Evolutionary conservation across 2,888 invertebrate genomes (phyloP).

Genomic region (Carpatolechia fugitivella): DNA sequence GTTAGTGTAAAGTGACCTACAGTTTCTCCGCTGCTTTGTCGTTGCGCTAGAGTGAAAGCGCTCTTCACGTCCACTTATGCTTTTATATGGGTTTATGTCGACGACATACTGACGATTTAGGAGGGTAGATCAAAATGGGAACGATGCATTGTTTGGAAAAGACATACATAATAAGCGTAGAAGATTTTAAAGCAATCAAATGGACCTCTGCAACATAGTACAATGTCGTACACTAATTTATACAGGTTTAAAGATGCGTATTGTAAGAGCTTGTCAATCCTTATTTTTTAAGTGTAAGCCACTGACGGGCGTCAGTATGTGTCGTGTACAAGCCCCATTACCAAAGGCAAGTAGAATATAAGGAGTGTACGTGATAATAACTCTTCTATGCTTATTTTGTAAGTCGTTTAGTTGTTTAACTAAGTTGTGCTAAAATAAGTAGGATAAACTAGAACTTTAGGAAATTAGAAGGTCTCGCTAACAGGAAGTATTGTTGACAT

Average conservation of each 20-base stretch:
- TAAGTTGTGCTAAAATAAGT: slow-evolving; percentile 16
- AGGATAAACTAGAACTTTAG: slow-evolving; percentile 13
- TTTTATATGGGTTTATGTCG: slow-evolving; percentile 33
- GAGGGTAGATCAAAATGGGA: slow-evolving; percentile 3
- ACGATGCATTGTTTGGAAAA: background rate
- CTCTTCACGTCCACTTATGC: slow-evolving; percentile 35
- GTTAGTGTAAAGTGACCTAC: background rate
- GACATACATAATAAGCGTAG: background rate
- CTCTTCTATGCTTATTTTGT: slow-evolving; percentile 3
- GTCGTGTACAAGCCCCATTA: background rate
- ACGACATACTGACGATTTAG: slow-evolving; percentile 11
- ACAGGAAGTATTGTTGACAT: slow-evolving; percentile 6
- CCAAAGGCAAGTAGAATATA: background rate
- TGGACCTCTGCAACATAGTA: slow-evolving; percentile 3
- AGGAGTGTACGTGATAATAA: background rate
- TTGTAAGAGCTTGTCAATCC: background rate
- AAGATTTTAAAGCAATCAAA: background rate
- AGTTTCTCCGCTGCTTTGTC: slow-evolving; percentile 8
- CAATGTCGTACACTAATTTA: background rate
- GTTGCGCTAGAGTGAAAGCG: slow-evolving; percentile 24
- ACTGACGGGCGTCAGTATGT: background rate
- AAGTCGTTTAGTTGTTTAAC: background rate
- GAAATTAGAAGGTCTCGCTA: background rate
- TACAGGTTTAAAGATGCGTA: background rate
- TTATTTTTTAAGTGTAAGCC: background rate